Conservation (phyloP, 1,140 invertebrate genomes). For the Metopolophium dirhodum region DNA sequence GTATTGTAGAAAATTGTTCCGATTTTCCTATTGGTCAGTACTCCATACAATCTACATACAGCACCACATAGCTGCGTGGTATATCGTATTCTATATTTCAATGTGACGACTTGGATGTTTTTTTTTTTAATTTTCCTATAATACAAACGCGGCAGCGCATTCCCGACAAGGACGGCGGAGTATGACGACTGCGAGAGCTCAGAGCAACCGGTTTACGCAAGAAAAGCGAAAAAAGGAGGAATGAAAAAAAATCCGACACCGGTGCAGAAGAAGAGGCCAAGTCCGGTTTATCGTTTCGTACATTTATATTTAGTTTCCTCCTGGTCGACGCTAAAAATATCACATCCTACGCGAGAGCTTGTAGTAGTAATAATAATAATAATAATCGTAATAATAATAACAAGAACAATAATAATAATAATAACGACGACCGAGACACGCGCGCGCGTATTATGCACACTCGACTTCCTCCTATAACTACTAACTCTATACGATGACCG, state of each 20-base stretch:
- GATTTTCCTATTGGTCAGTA: no score
- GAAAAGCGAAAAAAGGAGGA: conserved; percentile 45
- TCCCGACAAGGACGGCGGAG: conserved; percentile 35
- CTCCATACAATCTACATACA: no score
- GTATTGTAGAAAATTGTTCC: no score
- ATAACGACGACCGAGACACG: neutral
- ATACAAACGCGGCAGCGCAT: neutral
- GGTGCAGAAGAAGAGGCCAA: neutral
- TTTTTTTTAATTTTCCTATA: neutral
- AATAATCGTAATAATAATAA: neutral
- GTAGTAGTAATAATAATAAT: neutral
- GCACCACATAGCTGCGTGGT: neutral
- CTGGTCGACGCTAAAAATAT: neutral
- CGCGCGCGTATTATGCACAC: neutral
- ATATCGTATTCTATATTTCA: neutral
- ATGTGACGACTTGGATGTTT: neutral
- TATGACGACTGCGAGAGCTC: neutral
- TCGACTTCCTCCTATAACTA: neutral
- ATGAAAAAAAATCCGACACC: neutral
- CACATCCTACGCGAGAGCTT: neutral
- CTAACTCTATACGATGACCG: neutral
- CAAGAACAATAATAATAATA: neutral
- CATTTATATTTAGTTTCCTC: neutral
- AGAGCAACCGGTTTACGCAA: conserved; percentile 17
- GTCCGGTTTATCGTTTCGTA: conserved; percentile 22